Base-by-base conservation (phyloP, 2,797 vertebrate species). In the Antennarius maculatus region DNA sequence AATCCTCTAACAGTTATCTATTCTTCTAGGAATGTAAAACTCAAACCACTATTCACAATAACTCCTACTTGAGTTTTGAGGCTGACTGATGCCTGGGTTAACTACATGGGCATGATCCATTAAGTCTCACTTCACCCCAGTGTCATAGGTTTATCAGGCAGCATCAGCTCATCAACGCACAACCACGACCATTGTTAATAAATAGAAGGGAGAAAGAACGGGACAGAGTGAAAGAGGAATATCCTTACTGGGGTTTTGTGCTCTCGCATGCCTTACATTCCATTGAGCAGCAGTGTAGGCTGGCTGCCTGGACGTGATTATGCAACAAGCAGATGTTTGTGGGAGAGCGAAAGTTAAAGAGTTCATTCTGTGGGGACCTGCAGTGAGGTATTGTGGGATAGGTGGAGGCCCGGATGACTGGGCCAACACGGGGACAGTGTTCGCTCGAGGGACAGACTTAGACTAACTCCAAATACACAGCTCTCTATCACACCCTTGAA, bases 311-410 rank as follows among this genome's bases (percentile, higher is more conserved):
- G 83, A 84, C 69, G 3, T 15, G 1, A 73, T 92, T 92, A 92
- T 57, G 80, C 89, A 93, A 93, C 85, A 71, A 73, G 74, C 91
- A 93, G 92, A 92, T 92, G 92, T 92, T 89, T 88, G 88, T 84
- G 86, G 86, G 86, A 79, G 72, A 63, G 69, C 7, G 64, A 77
- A 43, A 56, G 74, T 61, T 71, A 50, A 72, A 70, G 82, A 62
- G 85, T 84, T 85, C 59, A 37, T 65, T 59, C 77, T 76, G 69
- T 23, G 47, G 71, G 70, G 82, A 73, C 65, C 51, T 75, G 69
- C 71, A 78, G 78, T 0, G 54, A 76, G 69, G 83, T 77, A 86
- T 66, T 81, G 80, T 81, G 87, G 83, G 86, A 84, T 73, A 84
- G 85, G 76, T 79, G 86, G 86, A 84, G 81, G 69, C 73, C 66